phyloP scores from a whole-genome alignment of 2,797 vertebrate genomes.

The Amblyraja radiata region DNA sequence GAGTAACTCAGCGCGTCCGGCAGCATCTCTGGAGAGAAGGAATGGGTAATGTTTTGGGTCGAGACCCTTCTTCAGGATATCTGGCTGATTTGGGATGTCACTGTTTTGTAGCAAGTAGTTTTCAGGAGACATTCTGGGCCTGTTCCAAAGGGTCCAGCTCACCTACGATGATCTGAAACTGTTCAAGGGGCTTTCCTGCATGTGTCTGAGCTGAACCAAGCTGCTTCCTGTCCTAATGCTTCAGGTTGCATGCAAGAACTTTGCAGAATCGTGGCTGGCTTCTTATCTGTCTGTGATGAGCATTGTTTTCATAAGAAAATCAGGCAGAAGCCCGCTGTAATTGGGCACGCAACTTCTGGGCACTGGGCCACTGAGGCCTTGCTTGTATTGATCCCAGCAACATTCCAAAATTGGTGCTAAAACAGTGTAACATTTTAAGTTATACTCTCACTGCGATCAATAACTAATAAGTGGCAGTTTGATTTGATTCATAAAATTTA shows the following conservation, averaged over 20 bases:
- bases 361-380: neutral
- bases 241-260: neutral
- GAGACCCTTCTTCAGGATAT: neutral
- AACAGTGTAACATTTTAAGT: neutral
- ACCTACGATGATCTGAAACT: neutral
- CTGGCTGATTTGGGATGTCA: neutral
- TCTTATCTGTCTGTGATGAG: neutral
- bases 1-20: too few species aligned
- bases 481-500: neutral
- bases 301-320: too few species aligned
- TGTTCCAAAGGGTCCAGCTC: neutral
- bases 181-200: conserved; percentile 20
- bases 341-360: too few species aligned
- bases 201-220: neutral
- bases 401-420: neutral
- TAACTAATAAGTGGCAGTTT: too few species aligned
- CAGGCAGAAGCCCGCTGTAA: too few species aligned
- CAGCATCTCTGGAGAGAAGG: too few species aligned
- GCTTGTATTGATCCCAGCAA: neutral
- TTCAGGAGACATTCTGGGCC: neutral
- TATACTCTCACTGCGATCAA: neutral
- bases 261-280: neutral
- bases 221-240: conserved; percentile 29
- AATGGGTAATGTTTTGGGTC: too few species aligned
- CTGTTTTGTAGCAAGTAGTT: neutral